Evolutionary conservation across 1,140 invertebrate species (phyloP).

Genomic region (Gryllus bimaculatus): DNA sequence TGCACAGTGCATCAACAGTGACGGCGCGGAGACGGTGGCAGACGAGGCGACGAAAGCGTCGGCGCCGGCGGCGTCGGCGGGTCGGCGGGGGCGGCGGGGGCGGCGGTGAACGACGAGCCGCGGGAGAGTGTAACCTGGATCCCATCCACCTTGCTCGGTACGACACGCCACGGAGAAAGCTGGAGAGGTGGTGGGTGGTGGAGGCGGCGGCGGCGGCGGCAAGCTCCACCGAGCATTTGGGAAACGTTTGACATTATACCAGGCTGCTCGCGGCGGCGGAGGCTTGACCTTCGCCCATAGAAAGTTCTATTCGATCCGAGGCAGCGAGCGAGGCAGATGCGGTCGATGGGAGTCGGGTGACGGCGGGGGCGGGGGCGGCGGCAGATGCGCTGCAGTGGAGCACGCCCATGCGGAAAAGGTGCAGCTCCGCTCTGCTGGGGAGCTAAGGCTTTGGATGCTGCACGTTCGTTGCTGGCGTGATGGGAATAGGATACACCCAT

Average conservation of each 20-base stretch:
- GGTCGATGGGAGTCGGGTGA: background rate
- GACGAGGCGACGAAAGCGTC: background rate
- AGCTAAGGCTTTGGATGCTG: background rate
- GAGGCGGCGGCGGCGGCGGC: too few species aligned
- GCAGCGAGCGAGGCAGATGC: background rate
- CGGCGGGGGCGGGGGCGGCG: too few species aligned
- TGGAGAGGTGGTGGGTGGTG: background rate
- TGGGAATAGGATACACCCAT: background rate
- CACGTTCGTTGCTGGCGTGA: background rate
- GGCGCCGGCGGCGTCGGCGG: too few species aligned
- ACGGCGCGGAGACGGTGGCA: background rate
- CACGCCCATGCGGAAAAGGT: background rate
- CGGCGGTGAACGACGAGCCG: background rate
- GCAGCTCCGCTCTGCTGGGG: background rate
- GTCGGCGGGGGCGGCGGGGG: too few species aligned
- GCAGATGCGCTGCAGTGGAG: background rate
- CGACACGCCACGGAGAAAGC: background rate
- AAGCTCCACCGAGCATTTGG: background rate
- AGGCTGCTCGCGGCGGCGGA: background rate
- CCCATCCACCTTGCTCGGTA: background rate
- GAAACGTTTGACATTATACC: background rate
- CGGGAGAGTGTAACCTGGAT: background rate
- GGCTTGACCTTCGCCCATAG: background rate
- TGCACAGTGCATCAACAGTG: too few species aligned
- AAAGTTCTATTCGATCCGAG: background rate